A percentile compares a stretch with the other conserved stretches of the same genome.
These are phyloP conservation scores for Myotis vivesi DNA, from an alignment of 2,797 vertebrate genomes.

Conservation along the genomic window DNA sequence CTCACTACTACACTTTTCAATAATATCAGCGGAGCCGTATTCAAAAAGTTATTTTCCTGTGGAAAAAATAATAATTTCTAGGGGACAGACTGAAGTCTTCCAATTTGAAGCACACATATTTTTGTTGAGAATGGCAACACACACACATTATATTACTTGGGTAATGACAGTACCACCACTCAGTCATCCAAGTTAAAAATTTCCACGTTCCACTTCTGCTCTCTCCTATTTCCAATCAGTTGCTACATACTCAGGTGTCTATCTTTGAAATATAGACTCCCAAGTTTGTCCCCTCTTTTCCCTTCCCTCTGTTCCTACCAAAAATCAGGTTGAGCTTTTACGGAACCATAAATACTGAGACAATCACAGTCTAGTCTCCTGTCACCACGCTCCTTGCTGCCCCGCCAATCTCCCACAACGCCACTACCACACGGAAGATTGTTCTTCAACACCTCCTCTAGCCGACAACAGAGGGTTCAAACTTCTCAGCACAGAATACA, in stretches of 20 bases:
- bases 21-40: neutral
- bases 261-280: neutral
- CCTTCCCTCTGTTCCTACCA: neutral
- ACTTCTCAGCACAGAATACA: neutral
- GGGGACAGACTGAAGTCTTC: neutral
- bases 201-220: neutral
- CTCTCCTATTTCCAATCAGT: neutral
- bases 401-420: neutral
- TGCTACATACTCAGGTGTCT: neutral
- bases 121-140: neutral
- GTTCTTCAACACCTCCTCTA: neutral
- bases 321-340: slow-evolving; percentile 2
- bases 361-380: neutral
- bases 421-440: neutral
- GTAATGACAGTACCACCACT: neutral
- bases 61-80: neutral
- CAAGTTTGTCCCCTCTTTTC: neutral
- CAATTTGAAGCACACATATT: neutral
- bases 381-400: neutral
- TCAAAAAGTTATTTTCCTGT: neutral
- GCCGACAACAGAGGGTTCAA: neutral
- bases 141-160: neutral
- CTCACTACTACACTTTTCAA: neutral
- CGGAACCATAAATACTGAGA: neutral
- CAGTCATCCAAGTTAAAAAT: neutral